These are phyloP conservation scores for Hylaea fasciaria DNA, from an alignment of 2,888 invertebrate genomes.

Conservation along the genomic window DNA sequence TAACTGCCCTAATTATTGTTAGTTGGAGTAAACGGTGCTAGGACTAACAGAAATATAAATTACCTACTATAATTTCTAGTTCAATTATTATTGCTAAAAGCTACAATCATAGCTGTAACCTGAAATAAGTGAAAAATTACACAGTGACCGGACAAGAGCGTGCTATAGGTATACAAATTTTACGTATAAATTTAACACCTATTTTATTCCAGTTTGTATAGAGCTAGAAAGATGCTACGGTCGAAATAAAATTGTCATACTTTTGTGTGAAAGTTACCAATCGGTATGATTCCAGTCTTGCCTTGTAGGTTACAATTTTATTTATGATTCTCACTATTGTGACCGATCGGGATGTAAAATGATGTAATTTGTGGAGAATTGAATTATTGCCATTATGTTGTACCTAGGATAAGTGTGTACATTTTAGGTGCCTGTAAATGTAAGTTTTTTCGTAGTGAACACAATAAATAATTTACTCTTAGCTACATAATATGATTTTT, in stretches of 20 bases:
- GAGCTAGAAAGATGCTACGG: neutral
- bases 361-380: slow-evolving; percentile 66
- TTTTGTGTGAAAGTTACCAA: slow-evolving; percentile 69
- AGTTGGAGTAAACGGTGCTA: too few relatives aligned
- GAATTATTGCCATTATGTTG: slow-evolving; percentile 81
- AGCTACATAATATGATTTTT: slow-evolving; percentile 35
- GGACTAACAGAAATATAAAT: too few relatives aligned
- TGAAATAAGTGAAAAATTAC: too few relatives aligned
- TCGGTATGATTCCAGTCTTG: slow-evolving; percentile 58
- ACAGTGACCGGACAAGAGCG: too few relatives aligned
- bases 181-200: too few relatives aligned
- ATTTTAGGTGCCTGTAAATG: slow-evolving; percentile 80
- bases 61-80: too few relatives aligned
- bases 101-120: too few relatives aligned
- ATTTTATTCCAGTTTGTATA: too few relatives aligned
- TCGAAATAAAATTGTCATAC: slow-evolving; percentile 19
- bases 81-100: too few relatives aligned
- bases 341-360: slow-evolving; percentile 57
- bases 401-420: slow-evolving; percentile 83
- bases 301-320: slow-evolving; percentile 70
- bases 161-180: too few relatives aligned
- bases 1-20: too few relatives aligned
- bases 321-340: slow-evolving; percentile 73
- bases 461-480: slow-evolving; percentile 68
- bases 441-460: slow-evolving; percentile 73